These are phyloP conservation scores for Trachymyrmex cornetzi DNA, from an alignment of 1,140 invertebrate species.

Conservation along the genomic window DNA sequence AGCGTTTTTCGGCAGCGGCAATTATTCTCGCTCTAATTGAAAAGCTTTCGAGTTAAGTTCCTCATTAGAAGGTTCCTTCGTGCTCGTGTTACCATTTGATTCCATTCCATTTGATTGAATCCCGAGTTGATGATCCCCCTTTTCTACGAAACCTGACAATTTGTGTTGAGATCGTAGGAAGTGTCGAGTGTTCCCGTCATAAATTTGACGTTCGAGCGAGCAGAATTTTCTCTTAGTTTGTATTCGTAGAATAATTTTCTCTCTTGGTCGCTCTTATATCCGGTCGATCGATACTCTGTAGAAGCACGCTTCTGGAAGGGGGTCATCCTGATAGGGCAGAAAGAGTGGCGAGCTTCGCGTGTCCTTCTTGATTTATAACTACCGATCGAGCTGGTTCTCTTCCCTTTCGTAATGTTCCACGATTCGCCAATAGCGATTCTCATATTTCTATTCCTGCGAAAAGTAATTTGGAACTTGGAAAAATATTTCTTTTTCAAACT, in stretches of 20 bases:
- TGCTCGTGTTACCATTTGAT: conserved; percentile 38
- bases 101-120: conserved; percentile 14
- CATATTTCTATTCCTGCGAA: conserved; percentile 30
- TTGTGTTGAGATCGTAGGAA: conserved; percentile 45
- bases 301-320: conserved; percentile 66
- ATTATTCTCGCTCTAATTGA: conserved; percentile 63
- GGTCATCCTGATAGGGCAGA: conserved; percentile 69
- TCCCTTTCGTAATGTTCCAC: conserved; percentile 16
- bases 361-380: conserved; percentile 77
- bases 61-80: conserved; percentile 38
- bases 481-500: conserved; percentile 23
- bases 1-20: conserved; percentile 56
- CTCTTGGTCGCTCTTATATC: conserved; percentile 64
- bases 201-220: conserved; percentile 64
- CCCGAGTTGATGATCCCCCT: conserved; percentile 41
- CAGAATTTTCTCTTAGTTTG: conserved; percentile 60
- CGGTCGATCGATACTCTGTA: conserved; percentile 69
- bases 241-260: conserved; percentile 59
- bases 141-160: conserved; percentile 42
- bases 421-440: conserved; percentile 66
- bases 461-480: conserved; percentile 49
- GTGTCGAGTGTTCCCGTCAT: conserved; percentile 59
- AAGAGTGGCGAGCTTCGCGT: conserved; percentile 71
- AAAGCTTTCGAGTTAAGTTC: conserved; percentile 43
- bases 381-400: conserved; percentile 68